These are phyloP conservation scores for Myrmophylax atrothorax DNA, from an alignment of 2,113 vertebrate species.

Conservation along the genomic window DNA sequence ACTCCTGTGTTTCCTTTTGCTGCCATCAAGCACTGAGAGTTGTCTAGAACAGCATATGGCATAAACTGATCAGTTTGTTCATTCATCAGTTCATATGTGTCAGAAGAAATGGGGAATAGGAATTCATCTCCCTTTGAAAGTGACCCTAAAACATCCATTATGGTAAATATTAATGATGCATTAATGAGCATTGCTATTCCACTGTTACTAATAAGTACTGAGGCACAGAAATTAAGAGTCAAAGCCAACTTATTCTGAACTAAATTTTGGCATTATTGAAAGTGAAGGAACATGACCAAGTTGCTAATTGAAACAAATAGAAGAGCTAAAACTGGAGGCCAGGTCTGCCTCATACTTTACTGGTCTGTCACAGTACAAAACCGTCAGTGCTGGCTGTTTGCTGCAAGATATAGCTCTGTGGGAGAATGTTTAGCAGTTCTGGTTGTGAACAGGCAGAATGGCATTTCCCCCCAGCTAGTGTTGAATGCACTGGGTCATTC, in stretches of 20 bases:
- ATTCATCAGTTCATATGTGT: neutral
- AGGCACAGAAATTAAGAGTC: neutral
- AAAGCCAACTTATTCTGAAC: neutral
- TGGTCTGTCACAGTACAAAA: neutral
- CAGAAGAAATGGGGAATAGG: neutral
- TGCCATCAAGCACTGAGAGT: neutral
- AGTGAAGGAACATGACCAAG: neutral
- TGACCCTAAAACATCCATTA: neutral
- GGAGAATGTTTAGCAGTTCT: neutral
- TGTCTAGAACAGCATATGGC: neutral
- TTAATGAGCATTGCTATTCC: neutral
- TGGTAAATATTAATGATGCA: neutral
- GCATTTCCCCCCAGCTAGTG: neutral
- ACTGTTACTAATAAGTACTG: neutral
- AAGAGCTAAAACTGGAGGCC: neutral
- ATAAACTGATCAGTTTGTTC: neutral
- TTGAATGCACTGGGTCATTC: neutral
- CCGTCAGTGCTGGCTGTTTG: neutral
- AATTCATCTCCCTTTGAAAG: neutral
- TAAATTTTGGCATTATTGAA: neutral
- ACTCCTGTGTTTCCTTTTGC: neutral
- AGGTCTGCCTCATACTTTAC: neutral
- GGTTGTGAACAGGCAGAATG: neutral
- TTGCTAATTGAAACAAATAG: neutral
- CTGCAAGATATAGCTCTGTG: neutral